A percentile compares a stretch with the other conserved stretches of the same genome.
Conservation (phyloP, 2,797 vertebrate species). For the Sebastes itinus region DNA sequence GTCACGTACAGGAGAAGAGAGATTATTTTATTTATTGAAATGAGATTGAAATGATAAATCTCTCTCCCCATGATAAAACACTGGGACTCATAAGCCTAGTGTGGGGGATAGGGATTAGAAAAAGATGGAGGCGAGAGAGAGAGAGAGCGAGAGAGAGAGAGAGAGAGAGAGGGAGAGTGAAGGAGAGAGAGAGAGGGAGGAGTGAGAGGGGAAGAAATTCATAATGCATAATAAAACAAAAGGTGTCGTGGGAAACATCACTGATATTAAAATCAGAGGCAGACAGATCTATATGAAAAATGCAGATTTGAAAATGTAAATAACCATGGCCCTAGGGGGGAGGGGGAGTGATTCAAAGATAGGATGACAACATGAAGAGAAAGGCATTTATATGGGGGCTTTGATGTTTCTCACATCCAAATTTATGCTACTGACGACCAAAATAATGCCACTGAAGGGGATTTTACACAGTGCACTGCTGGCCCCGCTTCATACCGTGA, state of each 20-base stretch:
- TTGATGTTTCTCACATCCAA: slow-evolving; percentile 83
- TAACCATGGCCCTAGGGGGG: slow-evolving; percentile 83
- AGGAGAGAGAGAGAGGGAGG: slow-evolving; percentile 66
- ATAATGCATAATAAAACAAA: slow-evolving; percentile 92
- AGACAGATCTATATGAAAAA: slow-evolving; percentile 91
- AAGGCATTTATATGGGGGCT: slow-evolving; percentile 80
- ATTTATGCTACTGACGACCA: slow-evolving; percentile 83
- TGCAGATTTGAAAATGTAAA: slow-evolving; percentile 91
- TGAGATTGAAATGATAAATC: slow-evolving; percentile 95
- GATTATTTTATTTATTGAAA: slow-evolving; percentile 99
- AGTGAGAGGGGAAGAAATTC: slow-evolving; percentile 86
- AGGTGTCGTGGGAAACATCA: slow-evolving; percentile 90
- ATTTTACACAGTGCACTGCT: slow-evolving; percentile 79
- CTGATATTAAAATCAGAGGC: slow-evolving; percentile 90
- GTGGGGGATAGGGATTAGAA: slow-evolving; percentile 91
- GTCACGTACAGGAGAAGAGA: slow-evolving; percentile 89
- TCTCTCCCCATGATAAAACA: slow-evolving; percentile 96
- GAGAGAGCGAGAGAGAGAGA: slow-evolving; percentile 22
- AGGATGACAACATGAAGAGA: slow-evolving; percentile 86
- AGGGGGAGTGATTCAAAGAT: slow-evolving; percentile 86
- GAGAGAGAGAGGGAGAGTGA: slow-evolving; percentile 60
- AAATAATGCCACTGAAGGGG: slow-evolving; percentile 81
- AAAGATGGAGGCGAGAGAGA: slow-evolving; percentile 81
- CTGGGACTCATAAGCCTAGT: slow-evolving; percentile 95
- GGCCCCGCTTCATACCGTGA: slow-evolving; percentile 75